Evolutionary conservation across 2,113 vertebrate species (phyloP).

Genomic region (Tupaia chinensis): DNA sequence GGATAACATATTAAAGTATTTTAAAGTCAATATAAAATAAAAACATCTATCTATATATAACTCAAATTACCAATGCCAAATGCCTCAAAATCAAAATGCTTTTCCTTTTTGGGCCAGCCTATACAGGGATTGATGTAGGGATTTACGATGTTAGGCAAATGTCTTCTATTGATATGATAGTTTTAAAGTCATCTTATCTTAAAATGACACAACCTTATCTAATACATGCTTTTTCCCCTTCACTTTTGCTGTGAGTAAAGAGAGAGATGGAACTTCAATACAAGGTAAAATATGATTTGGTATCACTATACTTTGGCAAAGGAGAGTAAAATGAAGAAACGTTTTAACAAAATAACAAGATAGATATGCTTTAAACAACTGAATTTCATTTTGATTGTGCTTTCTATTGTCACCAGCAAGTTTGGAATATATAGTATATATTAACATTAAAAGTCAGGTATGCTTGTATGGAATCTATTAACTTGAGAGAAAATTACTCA

Average conservation of each 20-base stretch:
- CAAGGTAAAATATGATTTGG: slow-evolving; percentile 52
- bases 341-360: slow-evolving; percentile 80
- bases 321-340: slow-evolving; percentile 80
- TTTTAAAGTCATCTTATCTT: slow-evolving; percentile 57
- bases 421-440: slow-evolving; percentile 82
- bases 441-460: slow-evolving; percentile 86
- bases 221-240: slow-evolving; percentile 14
- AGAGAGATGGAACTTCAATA: not conserved
- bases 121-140: not conserved
- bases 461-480: slow-evolving; percentile 83
- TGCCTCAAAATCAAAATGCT: slow-evolving; percentile 32
- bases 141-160: slow-evolving; percentile 38
- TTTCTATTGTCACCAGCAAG: slow-evolving; percentile 79
- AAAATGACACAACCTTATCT: slow-evolving; percentile 51
- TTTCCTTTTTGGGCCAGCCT: not conserved
- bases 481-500: slow-evolving; percentile 85
- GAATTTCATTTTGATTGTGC: slow-evolving; percentile 83
- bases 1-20: slow-evolving; percentile 37
- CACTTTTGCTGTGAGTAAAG: not conserved
- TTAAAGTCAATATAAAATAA: slow-evolving; percentile 4
- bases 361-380: slow-evolving; percentile 80
- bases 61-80: slow-evolving; percentile 38
- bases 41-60: not conserved
- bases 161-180: not conserved
- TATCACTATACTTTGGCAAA: slow-evolving; percentile 74